phyloP scores from a whole-genome alignment of 2,113 vertebrate genomes.

The Perognathus longimembris region DNA sequence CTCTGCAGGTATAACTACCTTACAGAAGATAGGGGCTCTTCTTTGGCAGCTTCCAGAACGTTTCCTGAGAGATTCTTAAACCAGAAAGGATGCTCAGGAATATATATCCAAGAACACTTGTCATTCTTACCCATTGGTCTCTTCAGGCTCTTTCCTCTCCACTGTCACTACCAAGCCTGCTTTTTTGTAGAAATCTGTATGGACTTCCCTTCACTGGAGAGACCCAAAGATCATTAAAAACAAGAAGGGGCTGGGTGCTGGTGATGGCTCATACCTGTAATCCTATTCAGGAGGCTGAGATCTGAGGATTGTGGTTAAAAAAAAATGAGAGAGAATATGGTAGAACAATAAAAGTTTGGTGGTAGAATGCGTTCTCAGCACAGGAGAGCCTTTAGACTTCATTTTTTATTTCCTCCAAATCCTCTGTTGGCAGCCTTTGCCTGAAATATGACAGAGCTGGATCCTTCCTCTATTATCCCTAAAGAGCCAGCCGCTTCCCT shows the following conservation, averaged over 20 bases:
- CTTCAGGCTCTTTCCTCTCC: not conserved
- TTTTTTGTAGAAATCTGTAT: not conserved
- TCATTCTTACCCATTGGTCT: too few relatives aligned
- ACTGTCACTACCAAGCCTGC: not conserved
- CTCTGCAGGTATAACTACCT: not conserved
- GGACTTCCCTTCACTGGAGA: not conserved
- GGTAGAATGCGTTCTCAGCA: too few relatives aligned
- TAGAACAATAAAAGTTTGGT: too few relatives aligned
- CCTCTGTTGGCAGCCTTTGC: not conserved
- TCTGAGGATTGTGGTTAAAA: not conserved
- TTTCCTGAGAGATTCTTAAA: not conserved
- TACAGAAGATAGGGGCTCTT: not conserved
- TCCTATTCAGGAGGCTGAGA: not conserved
- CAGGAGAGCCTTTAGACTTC: not conserved
- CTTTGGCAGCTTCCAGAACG: not conserved
- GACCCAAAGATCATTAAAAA: not conserved
- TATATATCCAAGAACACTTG: too few relatives aligned
- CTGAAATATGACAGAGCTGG: not conserved
- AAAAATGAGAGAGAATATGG: rapidly evolving
- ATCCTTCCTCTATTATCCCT: not conserved
- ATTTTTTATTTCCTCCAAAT: slow-evolving; percentile 7
- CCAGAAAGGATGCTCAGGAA: not conserved
- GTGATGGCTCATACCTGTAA: not conserved
- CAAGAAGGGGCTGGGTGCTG: not conserved
- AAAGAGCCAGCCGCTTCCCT: not conserved